Evolutionary conservation across 2,797 vertebrate genomes (phyloP).

Genomic region (Sus cebifrons): DNA sequence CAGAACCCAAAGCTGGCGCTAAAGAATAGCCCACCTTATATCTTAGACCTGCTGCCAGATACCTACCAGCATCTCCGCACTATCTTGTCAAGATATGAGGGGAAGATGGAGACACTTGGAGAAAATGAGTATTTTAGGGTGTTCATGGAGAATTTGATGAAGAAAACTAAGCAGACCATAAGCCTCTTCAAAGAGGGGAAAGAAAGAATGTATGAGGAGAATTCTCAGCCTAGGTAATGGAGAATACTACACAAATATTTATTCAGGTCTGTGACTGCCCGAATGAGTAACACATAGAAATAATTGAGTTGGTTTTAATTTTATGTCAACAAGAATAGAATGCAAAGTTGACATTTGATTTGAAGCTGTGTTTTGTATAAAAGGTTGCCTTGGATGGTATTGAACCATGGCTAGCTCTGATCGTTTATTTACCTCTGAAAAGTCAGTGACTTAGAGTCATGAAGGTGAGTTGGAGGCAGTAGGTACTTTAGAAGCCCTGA

Average conservation of each 20-base stretch:
- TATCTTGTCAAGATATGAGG: slow-evolving; percentile 97
- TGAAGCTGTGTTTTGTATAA: slow-evolving; percentile 53
- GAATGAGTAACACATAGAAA: slow-evolving; percentile 22
- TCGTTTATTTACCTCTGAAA: slow-evolving; percentile 52
- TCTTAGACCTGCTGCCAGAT: slow-evolving; percentile 98
- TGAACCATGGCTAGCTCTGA: not conserved
- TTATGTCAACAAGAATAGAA: slow-evolving; percentile 52
- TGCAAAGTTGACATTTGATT: slow-evolving; percentile 64
- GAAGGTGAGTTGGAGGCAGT: slow-evolving; percentile 6
- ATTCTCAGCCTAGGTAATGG: slow-evolving; percentile 97
- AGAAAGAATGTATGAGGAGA: slow-evolving; percentile 99
- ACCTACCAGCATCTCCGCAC: slow-evolving; percentile 99
- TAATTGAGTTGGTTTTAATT: slow-evolving; percentile 73
- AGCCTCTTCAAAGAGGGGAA: slow-evolving; percentile 99
- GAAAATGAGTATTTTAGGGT: slow-evolving; percentile 99
- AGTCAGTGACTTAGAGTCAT: not conserved
- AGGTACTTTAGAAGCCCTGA: not conserved
- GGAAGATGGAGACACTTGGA: slow-evolving; percentile 98
- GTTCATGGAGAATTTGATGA: slow-evolving; percentile 99
- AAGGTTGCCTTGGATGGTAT: slow-evolving; percentile 21
- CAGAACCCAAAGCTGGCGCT: slow-evolving; percentile 98
- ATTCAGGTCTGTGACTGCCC: slow-evolving; percentile 58
- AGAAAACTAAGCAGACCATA: slow-evolving; percentile 99
- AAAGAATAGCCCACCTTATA: slow-evolving; percentile 99
- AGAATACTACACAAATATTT: slow-evolving; percentile 60